A percentile compares a stretch with the other conserved stretches of the same genome.
Conservation (phyloP, 1,140 invertebrate species). For the Eupeodes corollae region DNA sequence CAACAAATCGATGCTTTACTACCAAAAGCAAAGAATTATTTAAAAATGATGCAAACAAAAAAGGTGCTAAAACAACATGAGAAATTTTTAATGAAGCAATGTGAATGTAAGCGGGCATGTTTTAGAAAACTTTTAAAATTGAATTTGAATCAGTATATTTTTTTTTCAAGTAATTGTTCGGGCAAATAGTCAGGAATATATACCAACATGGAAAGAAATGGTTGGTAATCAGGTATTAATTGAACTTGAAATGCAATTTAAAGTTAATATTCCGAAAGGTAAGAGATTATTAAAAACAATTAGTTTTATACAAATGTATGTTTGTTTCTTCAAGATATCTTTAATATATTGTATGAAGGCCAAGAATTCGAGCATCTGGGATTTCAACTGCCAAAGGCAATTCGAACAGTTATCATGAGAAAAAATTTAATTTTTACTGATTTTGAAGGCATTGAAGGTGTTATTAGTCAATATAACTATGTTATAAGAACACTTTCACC, state of each 20-base stretch:
- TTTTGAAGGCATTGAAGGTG: constrained; percentile 44
- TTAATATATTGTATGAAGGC: constrained; percentile 62
- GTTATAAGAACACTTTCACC: constrained; percentile 46
- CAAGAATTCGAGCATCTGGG: constrained; percentile 63
- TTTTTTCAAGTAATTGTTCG: constrained; percentile 21
- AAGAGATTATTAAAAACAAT: no score
- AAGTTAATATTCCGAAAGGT: constrained; percentile 46
- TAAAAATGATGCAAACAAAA: constrained; percentile 27
- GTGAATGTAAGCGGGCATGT: constrained; percentile 19
- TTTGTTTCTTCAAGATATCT: constrained; percentile 43
- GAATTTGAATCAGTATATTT: not conserved
- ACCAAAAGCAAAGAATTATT: constrained; percentile 17
- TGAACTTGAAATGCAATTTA: constrained; percentile 52
- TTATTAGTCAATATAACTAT: constrained; percentile 50
- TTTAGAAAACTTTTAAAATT: not conserved
- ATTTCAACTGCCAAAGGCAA: constrained; percentile 44
- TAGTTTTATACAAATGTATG: not conserved
- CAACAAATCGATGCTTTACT: constrained; percentile 15
- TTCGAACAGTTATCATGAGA: constrained; percentile 34
- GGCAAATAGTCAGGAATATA: constrained; percentile 31
- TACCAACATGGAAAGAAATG: constrained; percentile 53
- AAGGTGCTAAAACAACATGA: constrained; percentile 19
- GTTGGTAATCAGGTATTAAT: constrained; percentile 50
- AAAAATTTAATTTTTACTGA: constrained; percentile 49
- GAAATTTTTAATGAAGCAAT: constrained; percentile 15